Evolutionary conservation across 1,140 invertebrate species (phyloP).

Genomic region (Magallana angulata): DNA sequence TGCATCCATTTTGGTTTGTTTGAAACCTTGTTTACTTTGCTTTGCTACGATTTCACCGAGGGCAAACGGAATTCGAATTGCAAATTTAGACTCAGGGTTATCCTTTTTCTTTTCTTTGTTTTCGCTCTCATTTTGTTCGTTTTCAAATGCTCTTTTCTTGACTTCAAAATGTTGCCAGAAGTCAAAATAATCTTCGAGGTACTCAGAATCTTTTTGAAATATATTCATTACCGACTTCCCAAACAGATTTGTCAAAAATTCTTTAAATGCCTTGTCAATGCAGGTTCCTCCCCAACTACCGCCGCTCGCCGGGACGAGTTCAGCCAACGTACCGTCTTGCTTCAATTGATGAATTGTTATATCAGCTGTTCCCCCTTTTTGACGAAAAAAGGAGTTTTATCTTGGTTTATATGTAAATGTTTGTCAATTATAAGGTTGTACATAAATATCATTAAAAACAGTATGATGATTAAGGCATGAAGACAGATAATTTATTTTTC

Average conservation of each 20-base stretch:
- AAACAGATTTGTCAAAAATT: constrained; percentile 52
- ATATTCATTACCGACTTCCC: constrained; percentile 30
- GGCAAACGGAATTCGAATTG: constrained; percentile 39
- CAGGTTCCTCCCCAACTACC: constrained; percentile 60
- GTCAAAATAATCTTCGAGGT: constrained; percentile 49
- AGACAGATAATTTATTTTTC: too few relatives aligned
- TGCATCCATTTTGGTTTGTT: background rate
- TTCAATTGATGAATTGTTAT: constrained; percentile 53
- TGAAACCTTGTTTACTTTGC: background rate
- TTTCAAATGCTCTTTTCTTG: constrained; percentile 45
- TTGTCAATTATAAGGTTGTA: too few relatives aligned
- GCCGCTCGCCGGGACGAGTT: constrained; percentile 48
- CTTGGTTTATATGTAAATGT: too few relatives aligned
- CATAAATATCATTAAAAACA: too few relatives aligned
- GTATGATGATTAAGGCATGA: too few relatives aligned
- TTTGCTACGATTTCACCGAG: constrained; percentile 40
- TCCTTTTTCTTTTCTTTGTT: constrained; percentile 18
- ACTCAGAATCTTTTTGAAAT: constrained; percentile 41
- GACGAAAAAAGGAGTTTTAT: background rate
- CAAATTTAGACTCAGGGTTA: background rate
- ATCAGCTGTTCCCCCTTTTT: constrained; percentile 59
- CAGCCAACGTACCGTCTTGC: constrained; percentile 47
- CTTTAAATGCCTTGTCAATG: constrained; percentile 46
- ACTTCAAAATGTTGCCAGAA: constrained; percentile 49
- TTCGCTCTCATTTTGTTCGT: background rate